Evolutionary conservation across 2,113 vertebrate genomes (phyloP).

Genomic region (Anthoscopus minutus): DNA sequence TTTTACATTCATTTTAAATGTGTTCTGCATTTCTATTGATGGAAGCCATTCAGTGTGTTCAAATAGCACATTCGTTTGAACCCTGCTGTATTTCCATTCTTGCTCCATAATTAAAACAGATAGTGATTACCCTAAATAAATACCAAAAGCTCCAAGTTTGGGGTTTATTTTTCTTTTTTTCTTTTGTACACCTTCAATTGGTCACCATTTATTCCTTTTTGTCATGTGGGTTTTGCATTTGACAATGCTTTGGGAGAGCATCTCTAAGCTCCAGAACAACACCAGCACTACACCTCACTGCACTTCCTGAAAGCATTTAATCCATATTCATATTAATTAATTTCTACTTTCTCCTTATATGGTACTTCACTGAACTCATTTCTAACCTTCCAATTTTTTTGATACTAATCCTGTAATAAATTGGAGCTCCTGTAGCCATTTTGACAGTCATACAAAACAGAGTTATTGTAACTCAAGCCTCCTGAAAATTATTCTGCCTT

Average conservation of each 20-base stretch:
- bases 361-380: background rate
- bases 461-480: background rate
- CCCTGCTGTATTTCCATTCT: background rate
- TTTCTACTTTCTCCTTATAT: background rate
- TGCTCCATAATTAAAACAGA: conserved; percentile 12
- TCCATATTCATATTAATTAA: background rate
- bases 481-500: background rate
- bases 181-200: background rate
- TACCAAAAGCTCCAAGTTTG: background rate
- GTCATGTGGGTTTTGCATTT: background rate
- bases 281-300: background rate
- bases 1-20: background rate
- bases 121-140: background rate
- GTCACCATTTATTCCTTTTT: background rate
- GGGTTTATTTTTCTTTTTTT: background rate
- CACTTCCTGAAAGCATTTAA: background rate
- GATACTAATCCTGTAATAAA: background rate
- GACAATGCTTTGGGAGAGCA: background rate
- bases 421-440: background rate
- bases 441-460: background rate
- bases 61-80: conserved; percentile 2
- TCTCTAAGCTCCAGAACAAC: background rate
- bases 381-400: background rate
- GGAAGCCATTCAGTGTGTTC: background rate
- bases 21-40: conserved; percentile 23